Conservation (phyloP, 2,888 invertebrate genomes). For the Pyrrhia umbra region DNA sequence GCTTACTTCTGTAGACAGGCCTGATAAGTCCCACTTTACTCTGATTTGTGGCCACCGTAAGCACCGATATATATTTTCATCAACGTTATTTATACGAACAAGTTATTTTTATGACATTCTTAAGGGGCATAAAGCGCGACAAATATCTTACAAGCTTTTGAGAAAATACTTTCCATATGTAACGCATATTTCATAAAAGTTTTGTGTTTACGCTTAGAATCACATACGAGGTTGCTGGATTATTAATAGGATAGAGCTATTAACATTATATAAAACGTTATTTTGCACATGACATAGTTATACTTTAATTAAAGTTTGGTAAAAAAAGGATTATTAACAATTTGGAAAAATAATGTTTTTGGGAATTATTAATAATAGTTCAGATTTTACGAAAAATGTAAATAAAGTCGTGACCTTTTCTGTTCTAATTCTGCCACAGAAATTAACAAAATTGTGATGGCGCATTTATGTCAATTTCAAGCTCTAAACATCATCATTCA, state of each 20-base stretch:
- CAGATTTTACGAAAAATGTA: no score
- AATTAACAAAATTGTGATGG: no score
- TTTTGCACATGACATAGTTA: no score
- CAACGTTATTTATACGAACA: conserved; percentile 80
- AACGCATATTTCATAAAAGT: conserved; percentile 65
- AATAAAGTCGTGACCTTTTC: no score
- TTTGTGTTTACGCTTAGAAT: conserved; percentile 25
- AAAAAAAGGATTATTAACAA: no score
- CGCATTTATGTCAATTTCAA: no score
- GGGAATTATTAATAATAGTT: no score
- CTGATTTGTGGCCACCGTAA: conserved; percentile 79
- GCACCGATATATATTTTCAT: conserved; percentile 79
- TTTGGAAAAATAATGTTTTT: no score
- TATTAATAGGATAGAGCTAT: not conserved
- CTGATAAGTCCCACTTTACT: conserved; percentile 73
- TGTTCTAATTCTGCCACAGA: no score
- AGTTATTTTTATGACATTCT: conserved; percentile 81
- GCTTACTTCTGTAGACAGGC: conserved; percentile 69
- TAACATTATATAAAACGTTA: no score
- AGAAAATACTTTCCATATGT: conserved; percentile 78
- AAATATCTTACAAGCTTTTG: conserved; percentile 76
- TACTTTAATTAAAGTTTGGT: no score
- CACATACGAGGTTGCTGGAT: conserved; percentile 5
- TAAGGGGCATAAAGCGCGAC: conserved; percentile 75
- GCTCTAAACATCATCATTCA: no score